These are phyloP conservation scores for Pteronotus mesoamericanus DNA, from an alignment of 2,797 vertebrate species.

Conservation along the genomic window DNA sequence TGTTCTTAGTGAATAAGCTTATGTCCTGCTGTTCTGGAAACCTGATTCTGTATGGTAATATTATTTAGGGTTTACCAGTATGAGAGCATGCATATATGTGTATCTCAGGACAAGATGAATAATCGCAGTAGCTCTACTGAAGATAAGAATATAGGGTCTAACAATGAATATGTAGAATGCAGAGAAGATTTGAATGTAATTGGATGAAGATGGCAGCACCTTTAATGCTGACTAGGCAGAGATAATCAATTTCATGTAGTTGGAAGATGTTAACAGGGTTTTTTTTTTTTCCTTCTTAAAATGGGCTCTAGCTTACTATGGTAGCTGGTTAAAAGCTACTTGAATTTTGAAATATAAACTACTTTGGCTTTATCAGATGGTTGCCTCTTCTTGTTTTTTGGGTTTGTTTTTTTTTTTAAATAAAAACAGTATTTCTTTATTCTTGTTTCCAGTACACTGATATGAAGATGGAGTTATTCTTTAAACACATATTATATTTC, in stretches of 20 bases:
- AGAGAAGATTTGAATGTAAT: neutral
- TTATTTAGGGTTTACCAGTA: neutral
- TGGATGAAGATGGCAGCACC: neutral
- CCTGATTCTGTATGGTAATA: neutral
- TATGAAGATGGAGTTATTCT: slow-evolving; percentile 49
- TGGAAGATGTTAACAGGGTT: neutral
- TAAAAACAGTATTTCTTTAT: slow-evolving; percentile 61
- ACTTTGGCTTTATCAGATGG: slow-evolving; percentile 41
- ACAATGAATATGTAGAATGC: neutral
- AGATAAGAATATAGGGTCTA: neutral
- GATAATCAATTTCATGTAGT: neutral
- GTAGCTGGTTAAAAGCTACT: slow-evolving; percentile 44
- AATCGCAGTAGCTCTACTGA: neutral
- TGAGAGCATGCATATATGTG: neutral
- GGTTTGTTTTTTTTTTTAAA: slow-evolving; percentile 51
- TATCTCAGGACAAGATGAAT: neutral
- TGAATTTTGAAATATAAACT: slow-evolving; percentile 61
- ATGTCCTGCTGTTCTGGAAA: neutral
- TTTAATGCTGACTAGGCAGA: neutral
- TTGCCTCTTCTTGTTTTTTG: neutral
- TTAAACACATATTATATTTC: slow-evolving; percentile 63
- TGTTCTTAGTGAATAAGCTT: neutral
- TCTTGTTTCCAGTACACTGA: slow-evolving; percentile 53
- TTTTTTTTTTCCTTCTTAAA: neutral
- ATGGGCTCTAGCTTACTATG: neutral